Conservation (phyloP, 2,888 invertebrate genomes). For the Alcis repandata region DNA sequence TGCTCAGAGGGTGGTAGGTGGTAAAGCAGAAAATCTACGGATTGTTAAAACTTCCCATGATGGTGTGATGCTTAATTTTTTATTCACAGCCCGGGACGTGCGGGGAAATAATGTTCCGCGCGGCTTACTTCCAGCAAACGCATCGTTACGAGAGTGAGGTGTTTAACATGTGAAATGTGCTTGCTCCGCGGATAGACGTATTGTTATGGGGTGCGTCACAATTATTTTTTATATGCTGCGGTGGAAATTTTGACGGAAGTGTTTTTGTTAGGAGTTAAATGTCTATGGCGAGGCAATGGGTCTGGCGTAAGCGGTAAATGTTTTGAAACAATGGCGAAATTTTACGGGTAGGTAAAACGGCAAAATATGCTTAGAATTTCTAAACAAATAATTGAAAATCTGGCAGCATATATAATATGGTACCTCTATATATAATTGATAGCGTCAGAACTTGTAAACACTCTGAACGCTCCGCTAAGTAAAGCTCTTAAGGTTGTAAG, state of each 20-base stretch:
- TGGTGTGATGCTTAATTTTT: conserved; percentile 44
- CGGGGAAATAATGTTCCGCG: conserved; percentile 16
- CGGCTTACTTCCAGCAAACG: conserved; percentile 14
- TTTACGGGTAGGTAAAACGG: background rate
- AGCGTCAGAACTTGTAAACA: too few relatives aligned
- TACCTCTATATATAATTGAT: too few relatives aligned
- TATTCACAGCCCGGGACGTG: conserved; percentile 37
- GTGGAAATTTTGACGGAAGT: conserved; percentile 11
- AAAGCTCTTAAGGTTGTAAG: too few relatives aligned
- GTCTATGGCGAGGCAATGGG: conserved; percentile 16
- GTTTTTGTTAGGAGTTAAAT: conserved; percentile 17
- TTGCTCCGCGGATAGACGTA: conserved; percentile 15
- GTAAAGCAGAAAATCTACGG: conserved; percentile 36
- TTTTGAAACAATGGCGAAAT: conserved; percentile 8
- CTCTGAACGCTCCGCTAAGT: too few relatives aligned
- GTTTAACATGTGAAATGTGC: conserved; percentile 29
- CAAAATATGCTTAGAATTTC: background rate
- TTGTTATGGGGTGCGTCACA: conserved; percentile 22
- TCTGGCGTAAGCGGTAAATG: background rate
- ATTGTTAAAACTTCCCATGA: conserved; percentile 40
- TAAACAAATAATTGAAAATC: too few relatives aligned
- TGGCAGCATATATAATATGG: too few relatives aligned
- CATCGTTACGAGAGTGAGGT: conserved; percentile 20
- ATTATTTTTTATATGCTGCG: conserved; percentile 33
- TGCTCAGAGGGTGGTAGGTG: conserved; percentile 35